Evolutionary conservation across 2,113 vertebrate genomes (phyloP).

Genomic region (Myrmecobius fasciatus): DNA sequence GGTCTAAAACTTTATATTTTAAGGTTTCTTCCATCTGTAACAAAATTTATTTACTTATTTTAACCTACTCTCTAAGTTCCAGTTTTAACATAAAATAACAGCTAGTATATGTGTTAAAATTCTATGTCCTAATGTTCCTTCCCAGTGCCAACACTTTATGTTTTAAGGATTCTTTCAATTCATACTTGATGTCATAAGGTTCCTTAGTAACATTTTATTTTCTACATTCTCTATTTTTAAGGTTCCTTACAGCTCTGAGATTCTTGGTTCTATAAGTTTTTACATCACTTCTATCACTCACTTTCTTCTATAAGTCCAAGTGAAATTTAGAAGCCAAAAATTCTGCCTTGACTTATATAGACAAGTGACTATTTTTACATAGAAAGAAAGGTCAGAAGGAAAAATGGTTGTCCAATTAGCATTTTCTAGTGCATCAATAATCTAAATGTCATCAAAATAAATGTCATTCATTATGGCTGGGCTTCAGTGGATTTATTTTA

Average conservation of each 20-base stretch:
- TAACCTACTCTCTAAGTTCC: neutral
- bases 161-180: neutral
- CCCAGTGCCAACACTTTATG: neutral
- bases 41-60: neutral
- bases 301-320: slow-evolving; percentile 27
- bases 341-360: slow-evolving; percentile 6
- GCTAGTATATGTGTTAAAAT: neutral
- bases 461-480: slow-evolving; percentile 74
- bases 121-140: neutral
- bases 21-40: neutral
- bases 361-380: slow-evolving; percentile 58
- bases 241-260: neutral
- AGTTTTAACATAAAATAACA: neutral
- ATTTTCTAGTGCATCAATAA: slow-evolving; percentile 79
- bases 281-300: neutral
- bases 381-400: slow-evolving; percentile 53
- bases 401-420: slow-evolving; percentile 65
- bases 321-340: slow-evolving; percentile 12
- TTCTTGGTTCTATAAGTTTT: neutral
- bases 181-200: neutral
- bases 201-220: neutral
- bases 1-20: neutral
- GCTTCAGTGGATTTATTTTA: slow-evolving; percentile 76
- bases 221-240: neutral
- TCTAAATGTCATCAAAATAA: slow-evolving; percentile 64